Conservation (phyloP, 2,888 invertebrate genomes). For the Philopedon plagiatum region DNA sequence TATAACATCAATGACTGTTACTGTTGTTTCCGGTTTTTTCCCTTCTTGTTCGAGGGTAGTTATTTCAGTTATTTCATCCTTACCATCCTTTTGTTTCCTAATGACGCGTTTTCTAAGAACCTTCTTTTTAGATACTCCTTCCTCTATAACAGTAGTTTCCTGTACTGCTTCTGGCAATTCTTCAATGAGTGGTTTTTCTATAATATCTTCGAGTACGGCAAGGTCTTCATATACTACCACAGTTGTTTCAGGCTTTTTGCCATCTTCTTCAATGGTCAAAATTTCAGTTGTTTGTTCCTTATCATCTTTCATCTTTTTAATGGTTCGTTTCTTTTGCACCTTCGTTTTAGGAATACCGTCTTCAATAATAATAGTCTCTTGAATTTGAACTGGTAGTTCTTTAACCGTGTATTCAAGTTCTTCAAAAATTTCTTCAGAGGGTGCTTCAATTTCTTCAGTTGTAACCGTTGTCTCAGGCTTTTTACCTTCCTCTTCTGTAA, state of each 20-base stretch:
- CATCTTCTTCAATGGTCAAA: conserved; percentile 59
- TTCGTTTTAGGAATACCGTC: conserved; percentile 58
- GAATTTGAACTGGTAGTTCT: conserved; percentile 57
- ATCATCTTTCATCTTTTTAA: conserved; percentile 56
- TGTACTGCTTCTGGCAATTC: conserved; percentile 59
- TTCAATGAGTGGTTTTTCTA: conserved; percentile 56
- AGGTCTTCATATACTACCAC: conserved; percentile 59
- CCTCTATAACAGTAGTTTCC: conserved; percentile 49
- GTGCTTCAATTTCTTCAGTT: conserved; percentile 62
- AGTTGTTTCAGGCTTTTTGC: conserved; percentile 59
- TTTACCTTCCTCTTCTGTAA: conserved; percentile 63
- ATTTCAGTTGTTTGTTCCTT: conserved; percentile 66
- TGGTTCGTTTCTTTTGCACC: conserved; percentile 54
- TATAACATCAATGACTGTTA: conserved; percentile 52
- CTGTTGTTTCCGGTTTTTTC: conserved; percentile 62
- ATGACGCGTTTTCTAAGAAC: conserved; percentile 66
- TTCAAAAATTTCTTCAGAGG: conserved; percentile 37
- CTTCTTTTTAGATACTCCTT: conserved; percentile 55
- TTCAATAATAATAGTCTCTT: conserved; percentile 62
- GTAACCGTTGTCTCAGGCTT: conserved; percentile 58
- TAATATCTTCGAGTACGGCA: conserved; percentile 55
- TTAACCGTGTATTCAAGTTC: conserved; percentile 53
- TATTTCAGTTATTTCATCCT: conserved; percentile 62
- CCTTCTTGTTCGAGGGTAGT: conserved; percentile 63
- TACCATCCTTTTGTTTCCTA: conserved; percentile 66